Evolutionary conservation across 1,140 invertebrate genomes (phyloP).

Genomic region (Drosophila nasuta): DNA sequence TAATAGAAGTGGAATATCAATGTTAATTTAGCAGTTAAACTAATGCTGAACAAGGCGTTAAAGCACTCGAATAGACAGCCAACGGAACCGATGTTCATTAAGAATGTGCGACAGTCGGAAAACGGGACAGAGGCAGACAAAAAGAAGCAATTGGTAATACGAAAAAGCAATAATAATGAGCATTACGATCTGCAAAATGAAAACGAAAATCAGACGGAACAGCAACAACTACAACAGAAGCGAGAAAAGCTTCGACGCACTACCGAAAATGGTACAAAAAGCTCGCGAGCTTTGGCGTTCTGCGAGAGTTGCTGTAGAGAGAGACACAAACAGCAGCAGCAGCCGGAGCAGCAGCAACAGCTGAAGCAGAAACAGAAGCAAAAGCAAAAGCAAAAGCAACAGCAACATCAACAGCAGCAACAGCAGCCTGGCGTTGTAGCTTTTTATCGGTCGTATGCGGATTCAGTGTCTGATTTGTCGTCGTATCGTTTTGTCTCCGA

Average conservation of each 20-base stretch:
- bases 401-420: conserved; percentile 41
- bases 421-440: conserved; percentile 62
- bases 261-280: conserved; percentile 63
- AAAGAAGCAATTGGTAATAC: conserved; percentile 13
- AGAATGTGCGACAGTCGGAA: conserved; percentile 22
- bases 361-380: conserved; percentile 23
- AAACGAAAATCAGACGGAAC: conserved; percentile 22
- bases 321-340: conserved; percentile 44
- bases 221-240: conserved; percentile 37
- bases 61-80: neutral
- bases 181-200: conserved; percentile 38
- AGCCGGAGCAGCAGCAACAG: conserved; percentile 41
- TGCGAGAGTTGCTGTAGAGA: conserved; percentile 80
- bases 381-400: conserved; percentile 18
- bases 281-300: conserved; percentile 61
- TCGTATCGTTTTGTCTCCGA: conserved; percentile 83
- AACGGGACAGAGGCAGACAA: neutral
- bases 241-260: conserved; percentile 44
- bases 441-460: conserved; percentile 58
- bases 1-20: neutral
- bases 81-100: conserved; percentile 34
- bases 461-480: conserved; percentile 84
- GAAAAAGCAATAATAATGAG: conserved; percentile 34
- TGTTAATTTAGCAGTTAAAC: neutral
- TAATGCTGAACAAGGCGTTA: conserved; percentile 23